Evolutionary conservation across 2,888 invertebrate genomes (phyloP).

Genomic region (Augiades crinisus): DNA sequence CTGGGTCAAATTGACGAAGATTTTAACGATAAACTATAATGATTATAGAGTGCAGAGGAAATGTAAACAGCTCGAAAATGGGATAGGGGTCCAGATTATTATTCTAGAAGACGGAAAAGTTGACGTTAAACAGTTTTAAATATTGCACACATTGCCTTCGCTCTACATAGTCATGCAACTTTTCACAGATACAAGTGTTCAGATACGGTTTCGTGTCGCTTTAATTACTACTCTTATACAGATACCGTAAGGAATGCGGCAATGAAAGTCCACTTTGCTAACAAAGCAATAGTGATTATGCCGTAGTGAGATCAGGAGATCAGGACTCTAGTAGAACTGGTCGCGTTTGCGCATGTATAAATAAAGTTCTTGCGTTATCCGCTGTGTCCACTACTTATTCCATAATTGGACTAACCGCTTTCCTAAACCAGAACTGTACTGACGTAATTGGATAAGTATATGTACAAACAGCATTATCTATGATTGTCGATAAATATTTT

Average conservation of each 20-base stretch:
- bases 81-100: not conserved
- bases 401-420: constrained; percentile 44
- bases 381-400: constrained; percentile 36
- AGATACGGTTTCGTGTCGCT: constrained; percentile 15
- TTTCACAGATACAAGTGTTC: constrained; percentile 7
- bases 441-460: constrained; percentile 1
- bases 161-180: constrained; percentile 10
- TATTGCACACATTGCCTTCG: not conserved
- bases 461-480: too few species aligned
- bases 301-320: constrained; percentile 16
- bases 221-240: constrained; percentile 35
- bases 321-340: constrained; percentile 35
- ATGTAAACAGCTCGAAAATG: too few species aligned
- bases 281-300: constrained; percentile 21
- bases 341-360: constrained; percentile 39
- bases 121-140: not conserved
- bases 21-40: too few species aligned
- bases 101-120: not conserved
- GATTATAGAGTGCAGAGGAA: too few species aligned
- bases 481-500: too few species aligned
- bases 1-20: constrained; percentile 17
- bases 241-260: constrained; percentile 53
- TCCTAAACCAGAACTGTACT: constrained; percentile 12
- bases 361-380: constrained; percentile 33
- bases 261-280: constrained; percentile 45